Evolutionary conservation across 2,113 vertebrate species (phyloP), one percentile per base, ranked within the genome.

Genomic region (Calcarius ornatus): DNA sequence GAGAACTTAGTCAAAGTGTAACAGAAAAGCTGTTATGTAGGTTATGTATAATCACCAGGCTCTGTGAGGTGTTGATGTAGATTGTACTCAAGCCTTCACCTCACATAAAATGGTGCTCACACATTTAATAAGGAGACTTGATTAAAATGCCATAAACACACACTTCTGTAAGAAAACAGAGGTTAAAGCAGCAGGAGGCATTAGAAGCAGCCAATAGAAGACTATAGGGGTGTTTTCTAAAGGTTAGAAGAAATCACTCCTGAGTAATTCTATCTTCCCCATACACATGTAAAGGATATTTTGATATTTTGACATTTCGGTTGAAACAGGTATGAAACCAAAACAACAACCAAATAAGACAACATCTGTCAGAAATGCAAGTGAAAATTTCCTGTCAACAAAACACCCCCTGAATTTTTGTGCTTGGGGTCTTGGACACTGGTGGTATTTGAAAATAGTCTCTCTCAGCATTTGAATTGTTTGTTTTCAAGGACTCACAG

Each of bases 21-120:
- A 83, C 64, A 92, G 93, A 78, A 94, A 95, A 96, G 64, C 88
- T 97, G 94, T 85, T 96, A 94, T 95, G 72, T 97, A 96, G 82
- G 94, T 90, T 90, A 92, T 89, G 68, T 87, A 78, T 76, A 84
- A 84, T 87, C 82, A 77, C 65, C 63, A 88, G 38, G 64, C 78
- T 94, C 59, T 94, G 78, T 78, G 76, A 95, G 71, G 91, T 87
- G 78, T 80, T 94, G 89, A 96, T 78, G 92, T 66, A 92, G 65
- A 64, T 30, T 84, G 71, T 82, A 80, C 66, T 94, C 50, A 73
- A 91, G 73, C 20, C 65, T 91, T 91, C 73, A 56, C 78, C 81
- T 94, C 64, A 64, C 65, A 53, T 53, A 86, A 93, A 95, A 86
- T 45, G 37, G 59, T 90, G 38, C 86, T 92, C 82, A 84, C 81